Percentiles rank a stretch among this genome's conserved stretches.
phyloP scores from a whole-genome alignment of 1,140 invertebrate genomes.

The Battus philenor region DNA sequence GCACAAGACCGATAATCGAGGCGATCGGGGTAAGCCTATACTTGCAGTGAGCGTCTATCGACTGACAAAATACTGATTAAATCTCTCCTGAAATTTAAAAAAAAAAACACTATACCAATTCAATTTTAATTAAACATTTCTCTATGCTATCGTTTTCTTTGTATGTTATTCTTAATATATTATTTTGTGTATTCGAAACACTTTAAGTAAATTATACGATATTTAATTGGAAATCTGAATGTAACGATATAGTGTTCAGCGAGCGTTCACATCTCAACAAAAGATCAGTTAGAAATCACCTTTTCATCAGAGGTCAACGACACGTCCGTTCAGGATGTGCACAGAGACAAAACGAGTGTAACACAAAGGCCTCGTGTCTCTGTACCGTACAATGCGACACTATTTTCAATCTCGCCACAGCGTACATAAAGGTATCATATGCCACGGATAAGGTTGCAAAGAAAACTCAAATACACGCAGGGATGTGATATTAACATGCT shows the following conservation, averaged over 20 bases:
- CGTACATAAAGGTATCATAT: conserved; percentile 18
- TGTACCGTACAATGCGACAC: conserved; percentile 28
- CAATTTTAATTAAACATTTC: too few species aligned
- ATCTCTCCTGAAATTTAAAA: too few species aligned
- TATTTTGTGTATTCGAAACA: too few species aligned
- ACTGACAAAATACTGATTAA: too few species aligned
- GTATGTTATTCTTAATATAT: too few species aligned
- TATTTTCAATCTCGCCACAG: conserved; percentile 32
- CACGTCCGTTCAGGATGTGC: conserved; percentile 63
- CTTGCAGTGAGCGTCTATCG: too few species aligned
- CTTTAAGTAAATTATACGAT: not conserved
- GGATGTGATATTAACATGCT: not conserved
- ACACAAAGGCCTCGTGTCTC: conserved; percentile 42
- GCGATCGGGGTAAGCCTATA: too few species aligned
- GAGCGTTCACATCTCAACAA: conserved; percentile 41
- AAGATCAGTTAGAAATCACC: conserved; percentile 51
- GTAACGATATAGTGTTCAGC: conserved; percentile 12
- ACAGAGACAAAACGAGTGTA: conserved; percentile 58
- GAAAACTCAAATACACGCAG: conserved; percentile 3
- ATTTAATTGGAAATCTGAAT: not conserved
- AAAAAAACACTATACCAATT: too few species aligned
- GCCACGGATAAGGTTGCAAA: conserved; percentile 5
- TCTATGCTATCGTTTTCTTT: too few species aligned
- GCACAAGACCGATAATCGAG: too few species aligned
- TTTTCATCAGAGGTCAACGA: conserved; percentile 56